Evolutionary conservation across 2,797 vertebrate genomes (phyloP), one percentile per base, ranked within the genome.

Genomic region (Cyclura pinguis): DNA sequence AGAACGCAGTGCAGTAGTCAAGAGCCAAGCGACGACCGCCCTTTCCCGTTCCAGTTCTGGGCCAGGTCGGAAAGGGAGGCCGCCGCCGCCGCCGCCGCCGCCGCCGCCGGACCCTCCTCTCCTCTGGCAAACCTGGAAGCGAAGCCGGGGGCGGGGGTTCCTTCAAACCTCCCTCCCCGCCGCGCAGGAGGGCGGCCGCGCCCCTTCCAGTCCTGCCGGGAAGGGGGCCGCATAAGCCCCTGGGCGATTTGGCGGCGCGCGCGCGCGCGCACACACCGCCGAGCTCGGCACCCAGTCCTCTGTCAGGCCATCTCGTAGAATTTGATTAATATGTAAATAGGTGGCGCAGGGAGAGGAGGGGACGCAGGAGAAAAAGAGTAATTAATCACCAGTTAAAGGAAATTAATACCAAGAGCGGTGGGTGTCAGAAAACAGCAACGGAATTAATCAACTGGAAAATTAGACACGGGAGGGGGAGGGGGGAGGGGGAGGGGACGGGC

Each of bases 371-470:
- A 47, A 52, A 29, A 90, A n/a, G 86, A 85, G 94, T 91, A 95
- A 96, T 95, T 94, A 95, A 95, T 95, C 94, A 94, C 93, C 80
- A 81, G 90, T 94, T 94, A 95, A 92, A 91, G 88, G 92, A 93
- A 94, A 94, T 93, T 89, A 95, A 86, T 88, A 62, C 91, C 92
- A 92, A 80, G 91, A 91, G 93, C 85, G 22, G 91, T 76, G 84
- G 78, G 77, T 89, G 94, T 89, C 91, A 78, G 92, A 88, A 88
- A 89, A 84, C 91, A 91, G 90, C 88, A 13, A 84, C 42, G 29
- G 57, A 74, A 92, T 89, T 93, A 94, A 90, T 94, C 94, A 95
- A 86, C 83, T 87, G 78, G 94, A 91, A 95, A 95, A 96, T 94
- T 94, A 93, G 92, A 87, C 80, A 83, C 80, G 85, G 67, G 52